A percentile compares a stretch with the other conserved stretches of the same genome.
These are phyloP conservation scores for Teleopsis dalmanni DNA, from an alignment of 1,140 invertebrate genomes.

Conservation along the genomic window DNA sequence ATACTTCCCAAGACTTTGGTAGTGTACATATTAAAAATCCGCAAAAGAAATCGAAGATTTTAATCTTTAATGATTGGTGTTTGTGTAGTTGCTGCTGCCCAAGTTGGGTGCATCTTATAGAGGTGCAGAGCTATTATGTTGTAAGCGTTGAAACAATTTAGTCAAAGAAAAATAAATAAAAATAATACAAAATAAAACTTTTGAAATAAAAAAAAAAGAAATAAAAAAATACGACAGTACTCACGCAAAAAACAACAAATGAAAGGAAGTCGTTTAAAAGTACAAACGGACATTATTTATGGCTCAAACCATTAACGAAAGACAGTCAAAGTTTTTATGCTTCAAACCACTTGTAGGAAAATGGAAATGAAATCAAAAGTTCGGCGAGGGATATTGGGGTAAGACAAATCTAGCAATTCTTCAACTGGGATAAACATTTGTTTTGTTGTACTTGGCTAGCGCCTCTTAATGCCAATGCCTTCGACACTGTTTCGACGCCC, in stretches of 20 bases:
- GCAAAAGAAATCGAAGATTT: constrained; percentile 42
- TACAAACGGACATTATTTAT: constrained; percentile 45
- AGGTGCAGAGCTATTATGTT: constrained; percentile 30
- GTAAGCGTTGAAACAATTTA: constrained; percentile 45
- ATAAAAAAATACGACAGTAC: constrained; percentile 13
- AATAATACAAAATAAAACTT: constrained; percentile 4
- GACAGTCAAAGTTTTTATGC: constrained; percentile 8
- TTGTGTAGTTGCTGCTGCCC: constrained; percentile 17
- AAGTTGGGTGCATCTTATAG: too few species aligned
- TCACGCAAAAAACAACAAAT: constrained; percentile 40
- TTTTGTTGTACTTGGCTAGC: constrained; percentile 20
- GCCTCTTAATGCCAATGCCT: too few species aligned
- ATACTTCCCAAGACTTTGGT: too few species aligned
- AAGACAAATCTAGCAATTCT: constrained; percentile 11
- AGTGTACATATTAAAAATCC: too few species aligned
- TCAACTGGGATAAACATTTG: constrained; percentile 14
- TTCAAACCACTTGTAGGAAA: constrained; percentile 17
- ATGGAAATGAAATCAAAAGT: not conserved
- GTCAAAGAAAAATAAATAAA: constrained; percentile 15
- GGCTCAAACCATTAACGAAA: constrained; percentile 35
- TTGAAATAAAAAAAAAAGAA: constrained; percentile 4
- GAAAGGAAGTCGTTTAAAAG: constrained; percentile 45
- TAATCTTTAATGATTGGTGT: constrained; percentile 39
- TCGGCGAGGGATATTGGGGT: not conserved
- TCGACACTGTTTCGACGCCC: too few species aligned